These are phyloP conservation scores for Furcifer pardalis DNA, from an alignment of 2,797 vertebrate species.

Conservation along the genomic window DNA sequence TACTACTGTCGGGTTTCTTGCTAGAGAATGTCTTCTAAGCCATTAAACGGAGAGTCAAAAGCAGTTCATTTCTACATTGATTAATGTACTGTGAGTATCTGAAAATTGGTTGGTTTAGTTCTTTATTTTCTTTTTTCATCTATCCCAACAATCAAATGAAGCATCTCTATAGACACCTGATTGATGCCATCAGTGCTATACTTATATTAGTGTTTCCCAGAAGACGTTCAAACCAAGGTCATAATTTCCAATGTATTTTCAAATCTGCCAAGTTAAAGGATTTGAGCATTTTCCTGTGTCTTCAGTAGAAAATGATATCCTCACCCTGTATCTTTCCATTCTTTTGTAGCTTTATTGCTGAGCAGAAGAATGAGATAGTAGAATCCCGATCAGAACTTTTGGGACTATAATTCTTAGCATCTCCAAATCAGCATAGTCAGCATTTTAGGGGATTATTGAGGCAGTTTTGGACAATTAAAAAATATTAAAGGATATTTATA, in stretches of 20 bases:
- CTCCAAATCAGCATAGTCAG: no score
- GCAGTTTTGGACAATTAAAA: no score
- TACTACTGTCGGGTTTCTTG: constrained; percentile 68
- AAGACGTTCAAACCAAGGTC: constrained; percentile 57
- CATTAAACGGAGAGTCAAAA: constrained; percentile 71
- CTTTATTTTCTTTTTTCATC: constrained; percentile 73
- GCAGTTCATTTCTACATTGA: constrained; percentile 71
- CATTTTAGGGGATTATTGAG: no score
- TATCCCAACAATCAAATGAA: constrained; percentile 75
- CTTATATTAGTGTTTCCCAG: constrained; percentile 66
- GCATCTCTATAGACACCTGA: constrained; percentile 70
- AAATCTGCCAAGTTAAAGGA: constrained; percentile 45
- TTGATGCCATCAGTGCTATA: constrained; percentile 69
- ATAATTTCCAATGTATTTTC: constrained; percentile 66
- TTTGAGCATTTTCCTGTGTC: background rate
- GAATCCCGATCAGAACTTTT: background rate
- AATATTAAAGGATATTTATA: no score
- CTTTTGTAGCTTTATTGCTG: background rate
- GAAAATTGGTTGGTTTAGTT: constrained; percentile 71
- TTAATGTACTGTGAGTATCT: constrained; percentile 71
- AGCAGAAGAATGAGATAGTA: background rate
- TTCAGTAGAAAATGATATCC: background rate
- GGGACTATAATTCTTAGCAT: no score
- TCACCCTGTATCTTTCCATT: background rate
- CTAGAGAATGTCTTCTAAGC: constrained; percentile 70